Percentiles rank a stretch among this genome's conserved stretches.
Evolutionary conservation across 1,140 invertebrate species (phyloP).

Genomic region (Saxidomus purpurata): DNA sequence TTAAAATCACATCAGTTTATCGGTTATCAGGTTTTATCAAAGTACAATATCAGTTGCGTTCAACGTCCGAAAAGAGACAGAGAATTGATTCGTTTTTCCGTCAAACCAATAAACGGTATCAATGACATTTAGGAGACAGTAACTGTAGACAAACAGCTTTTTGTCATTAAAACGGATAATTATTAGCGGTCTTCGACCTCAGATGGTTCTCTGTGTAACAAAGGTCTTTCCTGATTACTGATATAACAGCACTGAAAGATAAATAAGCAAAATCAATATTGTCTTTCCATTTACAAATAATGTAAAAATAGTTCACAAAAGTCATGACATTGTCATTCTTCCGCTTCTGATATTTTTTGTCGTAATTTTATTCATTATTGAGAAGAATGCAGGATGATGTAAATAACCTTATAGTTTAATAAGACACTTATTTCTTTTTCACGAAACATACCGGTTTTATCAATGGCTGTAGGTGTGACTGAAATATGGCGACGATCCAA

Average conservation of each 20-base stretch:
- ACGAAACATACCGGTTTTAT: conserved; percentile 7
- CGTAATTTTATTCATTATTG: neutral
- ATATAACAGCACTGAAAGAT: neutral
- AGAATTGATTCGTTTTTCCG: neutral
- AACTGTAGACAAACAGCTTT: too few relatives aligned
- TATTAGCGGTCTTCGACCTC: neutral
- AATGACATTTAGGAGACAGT: neutral
- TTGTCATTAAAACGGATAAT: too few relatives aligned
- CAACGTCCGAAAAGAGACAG: neutral
- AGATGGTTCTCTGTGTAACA: too few relatives aligned
- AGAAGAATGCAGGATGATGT: neutral
- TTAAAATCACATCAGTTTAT: too few relatives aligned
- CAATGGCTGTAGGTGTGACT: conserved; percentile 17
- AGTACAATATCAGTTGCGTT: too few relatives aligned
- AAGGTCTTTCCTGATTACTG: too few relatives aligned
- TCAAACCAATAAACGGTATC: neutral
- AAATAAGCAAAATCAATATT: too few relatives aligned
- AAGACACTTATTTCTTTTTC: neutral
- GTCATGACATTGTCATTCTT: too few relatives aligned
- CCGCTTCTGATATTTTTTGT: too few relatives aligned
- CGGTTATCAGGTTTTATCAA: too few relatives aligned
- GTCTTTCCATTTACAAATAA: too few relatives aligned
- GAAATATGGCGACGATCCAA: conserved; percentile 3
- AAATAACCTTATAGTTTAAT: conserved; percentile 8
- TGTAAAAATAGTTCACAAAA: too few relatives aligned